A percentile compares a stretch with the other conserved stretches of the same genome.
Evolutionary conservation across 1,140 invertebrate species (phyloP).

Genomic region (Lepidurus arcticus): DNA sequence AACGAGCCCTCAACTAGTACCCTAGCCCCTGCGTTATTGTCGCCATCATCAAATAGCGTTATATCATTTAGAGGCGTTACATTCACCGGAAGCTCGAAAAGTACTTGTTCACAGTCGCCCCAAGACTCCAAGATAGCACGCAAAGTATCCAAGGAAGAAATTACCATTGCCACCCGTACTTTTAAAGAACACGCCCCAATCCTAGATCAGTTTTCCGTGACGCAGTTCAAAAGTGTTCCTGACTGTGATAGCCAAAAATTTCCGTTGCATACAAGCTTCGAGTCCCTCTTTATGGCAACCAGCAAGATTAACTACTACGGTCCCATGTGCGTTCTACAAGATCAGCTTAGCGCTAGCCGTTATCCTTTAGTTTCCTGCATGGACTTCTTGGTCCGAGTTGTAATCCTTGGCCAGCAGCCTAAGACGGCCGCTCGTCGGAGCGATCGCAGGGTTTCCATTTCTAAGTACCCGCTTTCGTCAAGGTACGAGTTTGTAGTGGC

Average conservation of each 20-base stretch:
- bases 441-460: background rate
- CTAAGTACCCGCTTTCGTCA: background rate
- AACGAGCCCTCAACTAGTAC: background rate
- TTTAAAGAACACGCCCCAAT: background rate
- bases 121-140: background rate
- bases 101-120: background rate
- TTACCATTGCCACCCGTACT: background rate
- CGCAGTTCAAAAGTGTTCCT: background rate
- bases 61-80: background rate
- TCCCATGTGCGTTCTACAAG: background rate
- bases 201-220: background rate
- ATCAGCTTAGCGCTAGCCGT: background rate
- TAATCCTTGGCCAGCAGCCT: background rate
- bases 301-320: background rate
- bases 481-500: background rate
- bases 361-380: background rate
- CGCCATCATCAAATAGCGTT: background rate
- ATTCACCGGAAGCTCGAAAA: background rate
- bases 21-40: background rate
- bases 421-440: background rate
- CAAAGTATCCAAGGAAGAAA: background rate
- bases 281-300: background rate
- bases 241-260: background rate
- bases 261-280: background rate
- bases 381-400: background rate